Conservation (phyloP, 2,888 invertebrate genomes). For the Hemaris fuciformis region DNA sequence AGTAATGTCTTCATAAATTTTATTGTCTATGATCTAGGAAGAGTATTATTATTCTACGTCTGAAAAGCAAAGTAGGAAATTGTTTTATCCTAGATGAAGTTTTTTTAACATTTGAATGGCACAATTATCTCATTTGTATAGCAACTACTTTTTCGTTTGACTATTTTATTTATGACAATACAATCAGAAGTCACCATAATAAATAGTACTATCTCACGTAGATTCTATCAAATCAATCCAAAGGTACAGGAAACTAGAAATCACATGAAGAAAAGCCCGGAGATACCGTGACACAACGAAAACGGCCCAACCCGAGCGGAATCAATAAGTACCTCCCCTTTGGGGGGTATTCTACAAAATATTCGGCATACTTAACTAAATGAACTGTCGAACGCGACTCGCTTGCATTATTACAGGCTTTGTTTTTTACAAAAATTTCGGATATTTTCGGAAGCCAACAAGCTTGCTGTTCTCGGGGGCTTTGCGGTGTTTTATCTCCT, state of each 20-base stretch:
- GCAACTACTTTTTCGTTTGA: no score
- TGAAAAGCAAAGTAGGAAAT: no score
- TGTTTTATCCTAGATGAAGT: no score
- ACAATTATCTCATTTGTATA: no score
- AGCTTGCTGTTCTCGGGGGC: background rate
- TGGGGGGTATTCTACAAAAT: slow-evolving; percentile 24
- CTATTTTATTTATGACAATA: no score
- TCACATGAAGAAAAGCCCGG: background rate
- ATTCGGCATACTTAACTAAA: slow-evolving; percentile 39
- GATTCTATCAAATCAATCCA: background rate
- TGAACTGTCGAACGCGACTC: slow-evolving; percentile 28
- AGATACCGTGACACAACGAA: slow-evolving; percentile 15
- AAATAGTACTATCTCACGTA: no score
- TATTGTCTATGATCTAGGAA: no score
- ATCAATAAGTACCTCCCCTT: slow-evolving; percentile 37
- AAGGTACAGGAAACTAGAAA: background rate
- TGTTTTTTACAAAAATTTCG: slow-evolving; percentile 11
- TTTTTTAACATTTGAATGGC: no score
- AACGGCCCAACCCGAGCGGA: slow-evolving; percentile 22
- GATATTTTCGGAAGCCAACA: slow-evolving; percentile 5
- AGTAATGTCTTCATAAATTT: no score
- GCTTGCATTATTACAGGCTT: slow-evolving; percentile 17
- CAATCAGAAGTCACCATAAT: no score
- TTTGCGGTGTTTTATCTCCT: no score
- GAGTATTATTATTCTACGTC: no score